Base-by-base conservation (phyloP, 2,888 invertebrate genomes). In the Galerucella nymphaeae region DNA sequence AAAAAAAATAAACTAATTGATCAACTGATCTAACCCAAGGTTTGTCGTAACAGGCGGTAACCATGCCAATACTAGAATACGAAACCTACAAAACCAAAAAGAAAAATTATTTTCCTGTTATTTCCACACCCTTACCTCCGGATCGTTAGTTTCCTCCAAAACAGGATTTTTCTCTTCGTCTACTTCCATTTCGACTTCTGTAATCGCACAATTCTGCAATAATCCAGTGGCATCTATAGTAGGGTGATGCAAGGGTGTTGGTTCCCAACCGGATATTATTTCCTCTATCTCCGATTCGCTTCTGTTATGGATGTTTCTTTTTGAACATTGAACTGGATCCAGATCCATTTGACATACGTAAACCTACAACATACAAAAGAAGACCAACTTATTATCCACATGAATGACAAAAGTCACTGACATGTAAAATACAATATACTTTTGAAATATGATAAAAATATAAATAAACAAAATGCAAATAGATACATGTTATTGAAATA, bases 291-390 rank as follows among this genome's bases (percentile, higher is more conserved):
- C 97, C 1, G 90, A 89, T 80, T 93, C 89, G 0, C 89, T 90
- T 63, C 97, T 90, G 76, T 93, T 91, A 85, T 98, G 98, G 71
- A 94, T 91, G 86, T 98, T 98, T 73, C 95, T 90, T 84, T 93
- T 93, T 71, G 90, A 88, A 86, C 98, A 98, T 0, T 90, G 87
- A 74, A 92, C 90, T 13, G 93, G 86, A 84, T 97, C 97, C 83
- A 92, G 90, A 80, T 95, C 94, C 90, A 97, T 90, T 84, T 97
- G 95, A 82, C 95, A 94, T 72, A 97, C 90, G 85, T 96, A 98
- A 18, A 96, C 96, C 97, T 97, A 84, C 20, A 74, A 76, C 13
- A n/a, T 8, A 58, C 13, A 2, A 38, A 11, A 55, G 55, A 14
- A 23, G 16, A 59, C n/a, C 10, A 30, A 6, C 30, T 30, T 30